Evolutionary conservation across 2,113 vertebrate species (phyloP), one percentile per base, ranked within the genome.

Genomic region (Alligator mississippiensis): DNA sequence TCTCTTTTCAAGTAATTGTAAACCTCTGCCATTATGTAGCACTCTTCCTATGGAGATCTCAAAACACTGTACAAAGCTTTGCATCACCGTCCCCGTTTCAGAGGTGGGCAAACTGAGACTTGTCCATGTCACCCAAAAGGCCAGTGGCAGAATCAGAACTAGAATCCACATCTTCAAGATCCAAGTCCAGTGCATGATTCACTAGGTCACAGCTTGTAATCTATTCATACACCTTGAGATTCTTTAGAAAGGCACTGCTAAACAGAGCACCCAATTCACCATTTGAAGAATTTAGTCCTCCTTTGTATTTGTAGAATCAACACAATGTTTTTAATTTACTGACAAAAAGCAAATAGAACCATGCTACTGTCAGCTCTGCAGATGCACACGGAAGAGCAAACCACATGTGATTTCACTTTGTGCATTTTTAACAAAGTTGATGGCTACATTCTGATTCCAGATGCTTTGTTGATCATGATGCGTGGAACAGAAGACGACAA

Each of bases 341-440:
- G 75, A 1, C 12, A 25, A 68, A 6, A 2, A 58, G 54, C 77
- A 66, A 63, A n/a, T 22, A 4, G 9, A 21, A n/a, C n/a, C n/a
- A 63, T 17, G 47, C 34, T 63, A 9, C 13, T 58, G 54, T 58
- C 63, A 82, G 61, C 58, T 87, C 61, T 10, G 10, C 11, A 30
- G 2, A 1, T 7, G 63, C 16, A 22, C 3, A 5, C 4, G 63
- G 38, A 15, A 24, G 47, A 74, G 18, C 62, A n/a, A 34, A 34
- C 11, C 24, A 14, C 17, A 14, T 38, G 24, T 28, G 7, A 0
- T 25, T 68, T 58, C 59, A 60, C 11, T 1, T 63, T 58, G 3
- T 25, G 0, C 0, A 2, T 6, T 3, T 38, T 55, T 30, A 68
- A 4, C 14, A 9, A 13, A 17, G 2, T 27, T 4, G 61, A 24